Evolutionary conservation across 2,113 vertebrate genomes (phyloP).

Genomic region (Calonectris borealis): DNA sequence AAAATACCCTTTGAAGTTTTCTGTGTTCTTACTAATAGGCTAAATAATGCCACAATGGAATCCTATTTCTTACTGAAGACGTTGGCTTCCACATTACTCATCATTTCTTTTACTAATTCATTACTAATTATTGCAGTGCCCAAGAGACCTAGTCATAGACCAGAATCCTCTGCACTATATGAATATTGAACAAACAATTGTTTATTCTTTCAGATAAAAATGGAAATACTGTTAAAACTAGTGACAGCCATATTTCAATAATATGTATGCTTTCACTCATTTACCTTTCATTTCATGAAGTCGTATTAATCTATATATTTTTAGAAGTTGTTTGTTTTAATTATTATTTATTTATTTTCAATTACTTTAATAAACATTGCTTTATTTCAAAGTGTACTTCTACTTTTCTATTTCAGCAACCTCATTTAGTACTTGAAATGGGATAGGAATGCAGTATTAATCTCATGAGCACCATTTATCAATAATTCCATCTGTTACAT

Average conservation of each 20-base stretch:
- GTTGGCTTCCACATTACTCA: background rate
- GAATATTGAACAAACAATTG: background rate
- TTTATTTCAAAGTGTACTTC: background rate
- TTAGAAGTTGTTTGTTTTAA: background rate
- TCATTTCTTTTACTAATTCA: constrained; percentile 23
- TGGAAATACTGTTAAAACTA: background rate
- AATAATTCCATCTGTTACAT: background rate
- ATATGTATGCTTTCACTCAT: background rate
- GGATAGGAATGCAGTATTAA: background rate
- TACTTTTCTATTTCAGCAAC: background rate
- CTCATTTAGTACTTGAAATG: background rate
- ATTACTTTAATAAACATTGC: background rate
- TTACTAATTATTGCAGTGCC: background rate
- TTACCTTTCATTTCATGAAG: background rate
- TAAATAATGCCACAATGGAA: background rate
- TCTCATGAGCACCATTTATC: background rate
- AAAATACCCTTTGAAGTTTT: constrained; percentile 30
- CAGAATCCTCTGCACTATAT: background rate
- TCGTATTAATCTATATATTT: background rate
- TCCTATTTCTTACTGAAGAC: background rate
- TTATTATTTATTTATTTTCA: background rate
- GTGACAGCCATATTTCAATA: background rate
- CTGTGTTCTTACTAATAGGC: background rate
- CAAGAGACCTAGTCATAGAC: background rate
- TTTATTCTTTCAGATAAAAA: background rate